Percentiles rank a stretch among this genome's conserved stretches.
Conservation (phyloP, 2,113 vertebrate species). For the Bos indicus region DNA sequence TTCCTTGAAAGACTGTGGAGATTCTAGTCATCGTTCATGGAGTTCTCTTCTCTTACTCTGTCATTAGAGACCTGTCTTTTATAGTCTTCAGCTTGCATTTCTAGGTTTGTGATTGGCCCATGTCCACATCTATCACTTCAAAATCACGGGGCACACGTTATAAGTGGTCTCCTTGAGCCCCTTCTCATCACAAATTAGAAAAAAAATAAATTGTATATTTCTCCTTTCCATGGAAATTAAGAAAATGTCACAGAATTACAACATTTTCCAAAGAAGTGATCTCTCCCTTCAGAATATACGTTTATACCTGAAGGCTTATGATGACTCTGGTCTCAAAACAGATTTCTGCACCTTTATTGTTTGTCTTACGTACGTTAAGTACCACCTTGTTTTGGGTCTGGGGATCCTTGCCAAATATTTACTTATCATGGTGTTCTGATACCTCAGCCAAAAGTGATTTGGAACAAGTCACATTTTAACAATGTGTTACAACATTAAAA, state of each 20-base stretch:
- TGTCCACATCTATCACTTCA: background rate
- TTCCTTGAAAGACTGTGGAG: background rate
- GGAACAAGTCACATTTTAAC: background rate
- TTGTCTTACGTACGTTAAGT: background rate
- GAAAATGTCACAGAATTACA: background rate
- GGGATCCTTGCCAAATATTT: background rate
- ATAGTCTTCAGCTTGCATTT: background rate
- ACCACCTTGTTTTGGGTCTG: background rate
- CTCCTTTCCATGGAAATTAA: background rate
- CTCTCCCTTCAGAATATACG: background rate
- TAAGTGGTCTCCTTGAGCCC: background rate
- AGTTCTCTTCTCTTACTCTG: background rate
- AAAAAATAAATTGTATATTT: background rate
- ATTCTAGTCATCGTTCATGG: background rate
- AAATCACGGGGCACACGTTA: background rate
- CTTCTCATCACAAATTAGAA: background rate
- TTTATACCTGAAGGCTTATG: background rate
- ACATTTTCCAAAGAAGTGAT: background rate
- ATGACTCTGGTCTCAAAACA: background rate
- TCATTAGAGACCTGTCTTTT: background rate
- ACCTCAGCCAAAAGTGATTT: background rate
- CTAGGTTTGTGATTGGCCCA: background rate
- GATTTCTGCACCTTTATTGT: background rate
- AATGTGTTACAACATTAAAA: background rate
- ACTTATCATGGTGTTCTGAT: background rate